Evolutionary conservation across 2,797 vertebrate genomes (phyloP).

Genomic region (Pterois miles): DNA sequence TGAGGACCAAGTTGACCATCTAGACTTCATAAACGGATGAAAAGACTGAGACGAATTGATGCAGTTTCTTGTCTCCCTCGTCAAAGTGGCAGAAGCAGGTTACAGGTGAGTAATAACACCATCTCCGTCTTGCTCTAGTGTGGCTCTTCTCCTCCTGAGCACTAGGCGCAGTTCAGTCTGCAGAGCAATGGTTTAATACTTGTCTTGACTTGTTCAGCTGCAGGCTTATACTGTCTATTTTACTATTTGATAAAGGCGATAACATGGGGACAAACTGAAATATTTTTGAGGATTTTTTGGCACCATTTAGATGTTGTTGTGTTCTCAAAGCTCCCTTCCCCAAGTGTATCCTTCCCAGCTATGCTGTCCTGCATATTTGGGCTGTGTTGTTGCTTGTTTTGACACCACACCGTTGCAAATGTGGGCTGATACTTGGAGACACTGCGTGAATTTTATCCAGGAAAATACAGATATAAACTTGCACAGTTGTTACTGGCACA

Average conservation of each 20-base stretch:
- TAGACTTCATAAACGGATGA: background rate
- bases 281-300: slow-evolving; percentile 14
- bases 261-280: background rate
- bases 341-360: background rate
- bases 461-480: background rate
- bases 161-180: background rate
- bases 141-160: background rate
- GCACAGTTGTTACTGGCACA: background rate
- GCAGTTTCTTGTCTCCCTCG: background rate
- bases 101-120: background rate
- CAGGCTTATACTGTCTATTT: background rate
- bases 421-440: background rate
- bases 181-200: background rate
- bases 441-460: background rate
- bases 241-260: background rate
- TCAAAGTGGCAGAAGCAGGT: background rate
- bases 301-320: background rate
- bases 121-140: background rate
- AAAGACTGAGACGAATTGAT: background rate
- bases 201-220: background rate
- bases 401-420: background rate
- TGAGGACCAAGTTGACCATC: background rate
- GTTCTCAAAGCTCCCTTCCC: background rate
- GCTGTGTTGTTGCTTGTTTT: slow-evolving; percentile 30
- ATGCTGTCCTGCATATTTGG: slow-evolving; percentile 29